Percentiles rank a stretch among this genome's conserved stretches.
Conservation (phyloP, 2,113 vertebrate genomes). For the Poecile atricapillus region DNA sequence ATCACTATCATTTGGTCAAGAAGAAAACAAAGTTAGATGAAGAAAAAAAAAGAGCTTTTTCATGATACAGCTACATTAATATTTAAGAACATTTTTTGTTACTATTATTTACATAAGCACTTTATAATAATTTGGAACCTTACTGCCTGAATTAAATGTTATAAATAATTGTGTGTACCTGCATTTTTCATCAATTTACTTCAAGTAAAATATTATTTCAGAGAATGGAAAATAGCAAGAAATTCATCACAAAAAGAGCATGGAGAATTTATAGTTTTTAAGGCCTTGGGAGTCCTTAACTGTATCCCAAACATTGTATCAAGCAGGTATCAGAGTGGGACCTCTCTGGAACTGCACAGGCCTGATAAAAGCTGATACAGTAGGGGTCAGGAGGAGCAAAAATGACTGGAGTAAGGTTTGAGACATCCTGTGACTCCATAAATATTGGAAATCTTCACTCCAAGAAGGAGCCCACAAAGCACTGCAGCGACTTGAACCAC, state of each 20-base stretch:
- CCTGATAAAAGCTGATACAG: neutral
- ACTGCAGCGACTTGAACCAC: neutral
- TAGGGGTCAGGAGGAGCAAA: neutral
- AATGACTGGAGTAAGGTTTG: neutral
- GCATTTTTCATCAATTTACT: neutral
- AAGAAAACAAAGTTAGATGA: neutral
- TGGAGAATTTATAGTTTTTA: neutral
- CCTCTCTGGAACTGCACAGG: neutral
- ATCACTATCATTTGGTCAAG: neutral
- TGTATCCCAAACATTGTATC: neutral
- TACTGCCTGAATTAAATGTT: neutral
- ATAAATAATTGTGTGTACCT: neutral
- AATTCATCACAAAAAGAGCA: neutral
- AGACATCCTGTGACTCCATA: neutral
- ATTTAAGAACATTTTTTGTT: neutral
- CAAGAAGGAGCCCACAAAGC: neutral
- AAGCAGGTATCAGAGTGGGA: neutral
- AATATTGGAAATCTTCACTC: neutral
- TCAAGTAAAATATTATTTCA: neutral
- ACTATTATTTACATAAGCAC: neutral
- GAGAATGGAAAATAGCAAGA: neutral
- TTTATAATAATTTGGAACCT: neutral
- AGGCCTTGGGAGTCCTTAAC: neutral
- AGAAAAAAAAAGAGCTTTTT: neutral
- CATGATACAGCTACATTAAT: neutral